phyloP scores from a whole-genome alignment of 2,797 vertebrate genomes.

The Neosalanx taihuensis region DNA sequence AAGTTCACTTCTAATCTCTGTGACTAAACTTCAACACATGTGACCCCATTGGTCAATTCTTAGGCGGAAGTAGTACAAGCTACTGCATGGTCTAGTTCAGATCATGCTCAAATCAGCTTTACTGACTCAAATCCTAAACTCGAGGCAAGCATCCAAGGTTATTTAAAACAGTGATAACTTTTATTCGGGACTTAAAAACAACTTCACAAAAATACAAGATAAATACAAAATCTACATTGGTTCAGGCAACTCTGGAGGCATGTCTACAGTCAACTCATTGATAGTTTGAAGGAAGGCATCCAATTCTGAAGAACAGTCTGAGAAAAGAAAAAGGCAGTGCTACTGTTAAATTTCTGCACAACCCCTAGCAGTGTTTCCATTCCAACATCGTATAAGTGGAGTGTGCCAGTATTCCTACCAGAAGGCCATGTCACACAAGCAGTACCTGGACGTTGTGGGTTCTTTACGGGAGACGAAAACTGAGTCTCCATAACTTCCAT shows the following conservation, averaged over 20 bases:
- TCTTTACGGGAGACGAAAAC: constrained; percentile 44
- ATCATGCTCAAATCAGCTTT: no score
- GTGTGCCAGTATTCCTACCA: no score
- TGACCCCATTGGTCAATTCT: constrained; percentile 47
- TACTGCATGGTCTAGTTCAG: not conserved
- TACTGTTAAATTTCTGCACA: not conserved
- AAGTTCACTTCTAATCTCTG: constrained; percentile 63
- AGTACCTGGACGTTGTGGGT: constrained; percentile 47
- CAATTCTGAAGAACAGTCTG: constrained; percentile 48
- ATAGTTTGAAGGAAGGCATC: constrained; percentile 62
- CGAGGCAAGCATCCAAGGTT: not conserved
- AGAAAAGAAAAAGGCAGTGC: not conserved
- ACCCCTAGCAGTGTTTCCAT: not conserved
- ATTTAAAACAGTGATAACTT: not conserved
- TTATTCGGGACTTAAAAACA: not conserved
- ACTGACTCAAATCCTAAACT: not conserved
- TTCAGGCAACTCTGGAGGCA: constrained; percentile 55
- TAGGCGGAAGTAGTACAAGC: not conserved
- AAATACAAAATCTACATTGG: constrained; percentile 24
- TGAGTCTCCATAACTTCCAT: constrained; percentile 34
- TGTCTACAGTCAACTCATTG: constrained; percentile 56
- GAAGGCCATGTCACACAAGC: not conserved
- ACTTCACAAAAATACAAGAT: not conserved
- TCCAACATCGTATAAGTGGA: not conserved
- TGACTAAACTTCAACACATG: constrained; percentile 42